phyloP scores from a whole-genome alignment of 2,797 vertebrate species.

The Hemibagrus guttatus region DNA sequence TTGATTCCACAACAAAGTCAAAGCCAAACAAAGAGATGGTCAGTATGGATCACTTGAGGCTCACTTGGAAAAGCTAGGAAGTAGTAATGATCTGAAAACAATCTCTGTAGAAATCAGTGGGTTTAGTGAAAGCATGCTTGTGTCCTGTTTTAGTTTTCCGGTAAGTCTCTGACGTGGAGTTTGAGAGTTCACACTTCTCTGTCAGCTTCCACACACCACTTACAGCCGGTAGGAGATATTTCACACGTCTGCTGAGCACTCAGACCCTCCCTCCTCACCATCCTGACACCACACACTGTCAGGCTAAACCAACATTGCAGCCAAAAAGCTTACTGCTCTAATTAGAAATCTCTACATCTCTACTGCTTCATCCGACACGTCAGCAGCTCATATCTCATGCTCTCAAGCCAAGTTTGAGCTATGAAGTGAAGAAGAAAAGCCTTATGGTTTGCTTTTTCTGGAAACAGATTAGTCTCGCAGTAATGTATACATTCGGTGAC shows the following conservation, averaged over 20 bases:
- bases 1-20: not conserved
- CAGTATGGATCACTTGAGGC: not conserved
- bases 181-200: conserved; percentile 64
- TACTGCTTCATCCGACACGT: not conserved
- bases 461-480: not conserved
- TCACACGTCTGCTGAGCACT: conserved; percentile 64
- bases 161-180: conserved; percentile 34
- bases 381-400: not conserved
- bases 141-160: too few species aligned
- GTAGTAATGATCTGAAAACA: not conserved
- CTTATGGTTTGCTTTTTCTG: conserved; percentile 10
- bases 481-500: not conserved
- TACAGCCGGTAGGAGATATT: conserved; percentile 67
- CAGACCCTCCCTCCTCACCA: not conserved
- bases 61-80: not conserved
- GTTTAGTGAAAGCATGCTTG: not conserved
- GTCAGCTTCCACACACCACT: conserved; percentile 56
- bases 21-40: not conserved
- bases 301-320: conserved; percentile 1
- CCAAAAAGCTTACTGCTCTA: not conserved
- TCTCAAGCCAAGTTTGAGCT: not conserved
- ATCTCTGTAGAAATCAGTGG: not conserved
- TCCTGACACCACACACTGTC: not conserved
- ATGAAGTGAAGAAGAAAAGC: not conserved
- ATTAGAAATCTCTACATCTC: not conserved